phyloP scores from a whole-genome alignment of 2,113 vertebrate genomes.

The Pycnonotus jocosus region DNA sequence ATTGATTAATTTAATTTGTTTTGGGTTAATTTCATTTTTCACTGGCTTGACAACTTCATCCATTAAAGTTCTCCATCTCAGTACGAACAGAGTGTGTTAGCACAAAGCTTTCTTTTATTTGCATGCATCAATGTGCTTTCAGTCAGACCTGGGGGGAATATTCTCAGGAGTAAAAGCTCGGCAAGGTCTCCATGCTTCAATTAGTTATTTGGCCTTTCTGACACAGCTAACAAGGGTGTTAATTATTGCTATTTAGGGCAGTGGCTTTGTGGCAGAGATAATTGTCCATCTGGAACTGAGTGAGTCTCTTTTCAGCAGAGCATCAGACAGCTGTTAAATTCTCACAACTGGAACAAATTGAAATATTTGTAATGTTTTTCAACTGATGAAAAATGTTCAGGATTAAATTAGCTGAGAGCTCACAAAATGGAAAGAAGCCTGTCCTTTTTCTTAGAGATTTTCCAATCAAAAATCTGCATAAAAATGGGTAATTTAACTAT shows the following conservation, averaged over 20 bases:
- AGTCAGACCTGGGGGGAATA: slow-evolving; percentile 8
- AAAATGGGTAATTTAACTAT: background rate
- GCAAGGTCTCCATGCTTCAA: slow-evolving; percentile 49
- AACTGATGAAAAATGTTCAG: background rate
- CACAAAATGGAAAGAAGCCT: background rate
- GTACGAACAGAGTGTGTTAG: background rate
- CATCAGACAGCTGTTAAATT: slow-evolving; percentile 35
- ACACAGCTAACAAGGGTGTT: slow-evolving; percentile 52
- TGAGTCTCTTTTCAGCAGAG: background rate
- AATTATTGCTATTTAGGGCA: slow-evolving; percentile 45
- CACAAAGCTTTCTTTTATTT: slow-evolving; percentile 27
- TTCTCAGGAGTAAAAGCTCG: slow-evolving; percentile 13
- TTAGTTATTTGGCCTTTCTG: slow-evolving; percentile 50
- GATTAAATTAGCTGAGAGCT: slow-evolving; percentile 1
- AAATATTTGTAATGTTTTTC: slow-evolving; percentile 27
- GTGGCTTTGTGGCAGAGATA: slow-evolving; percentile 31
- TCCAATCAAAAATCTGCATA: background rate
- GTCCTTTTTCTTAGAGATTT: background rate
- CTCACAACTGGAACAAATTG: slow-evolving; percentile 37
- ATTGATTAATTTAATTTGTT: slow-evolving; percentile 39
- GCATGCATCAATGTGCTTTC: background rate
- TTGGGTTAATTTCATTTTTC: slow-evolving; percentile 46
- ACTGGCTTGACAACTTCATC: background rate
- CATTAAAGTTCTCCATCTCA: slow-evolving; percentile 14
- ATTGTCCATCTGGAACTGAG: slow-evolving; percentile 49